These are phyloP conservation scores for Emydocephalus ijimae DNA, from an alignment of 2,113 vertebrate species.

Conservation along the genomic window DNA sequence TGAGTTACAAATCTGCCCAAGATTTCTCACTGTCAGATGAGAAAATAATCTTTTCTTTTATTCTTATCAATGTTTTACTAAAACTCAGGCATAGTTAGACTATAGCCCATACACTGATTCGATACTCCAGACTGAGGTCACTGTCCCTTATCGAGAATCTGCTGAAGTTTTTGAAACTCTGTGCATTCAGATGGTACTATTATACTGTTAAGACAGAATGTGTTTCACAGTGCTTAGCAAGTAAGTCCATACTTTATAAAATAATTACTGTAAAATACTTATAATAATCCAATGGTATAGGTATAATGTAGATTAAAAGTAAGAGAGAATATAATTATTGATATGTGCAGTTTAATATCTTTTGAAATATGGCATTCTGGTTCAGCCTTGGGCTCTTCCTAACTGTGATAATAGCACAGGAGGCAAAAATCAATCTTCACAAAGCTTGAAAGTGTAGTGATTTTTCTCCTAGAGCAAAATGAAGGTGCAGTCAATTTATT, in stretches of 20 bases:
- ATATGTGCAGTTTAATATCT: constrained; percentile 21
- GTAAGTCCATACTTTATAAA: background rate
- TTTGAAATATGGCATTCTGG: constrained; percentile 9
- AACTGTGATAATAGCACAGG: background rate
- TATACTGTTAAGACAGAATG: background rate
- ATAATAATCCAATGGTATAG: background rate
- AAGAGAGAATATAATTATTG: constrained; percentile 13
- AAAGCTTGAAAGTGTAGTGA: background rate
- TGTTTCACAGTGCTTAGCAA: constrained; percentile 9
- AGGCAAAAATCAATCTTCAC: constrained; percentile 31
- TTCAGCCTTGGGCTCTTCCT: constrained; percentile 7
- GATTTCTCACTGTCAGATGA: background rate
- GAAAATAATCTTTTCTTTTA: background rate
- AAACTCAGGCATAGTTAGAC: background rate
- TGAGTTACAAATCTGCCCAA: background rate
- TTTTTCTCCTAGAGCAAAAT: background rate
- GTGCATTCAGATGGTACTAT: constrained; percentile 14
- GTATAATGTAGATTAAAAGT: constrained; percentile 31
- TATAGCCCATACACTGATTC: background rate
- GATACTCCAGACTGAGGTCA: constrained; percentile 10
- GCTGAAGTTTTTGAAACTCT: background rate
- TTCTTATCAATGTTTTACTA: background rate
- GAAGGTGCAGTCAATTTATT: constrained; percentile 36
- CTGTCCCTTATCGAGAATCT: constrained; percentile 17
- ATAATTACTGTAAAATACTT: background rate